Evolutionary conservation across 2,888 invertebrate genomes (phyloP).

Genomic region (Chrysolina haemoptera): DNA sequence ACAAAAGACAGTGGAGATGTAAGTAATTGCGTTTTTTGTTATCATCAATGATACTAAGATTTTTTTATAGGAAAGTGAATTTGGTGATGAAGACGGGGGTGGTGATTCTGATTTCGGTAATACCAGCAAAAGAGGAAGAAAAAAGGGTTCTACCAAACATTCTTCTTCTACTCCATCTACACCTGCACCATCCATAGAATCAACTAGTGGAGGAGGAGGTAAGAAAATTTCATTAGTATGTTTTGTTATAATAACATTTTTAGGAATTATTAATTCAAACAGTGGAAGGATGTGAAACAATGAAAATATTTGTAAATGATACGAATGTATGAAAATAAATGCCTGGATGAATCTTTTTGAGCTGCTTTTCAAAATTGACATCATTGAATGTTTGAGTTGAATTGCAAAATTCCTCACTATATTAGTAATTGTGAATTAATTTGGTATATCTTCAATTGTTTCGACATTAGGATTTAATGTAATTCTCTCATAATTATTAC

Average conservation of each 20-base stretch:
- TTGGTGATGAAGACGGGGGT: slow-evolving; percentile 78
- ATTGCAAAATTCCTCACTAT: too few species aligned
- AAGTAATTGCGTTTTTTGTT: slow-evolving; percentile 54
- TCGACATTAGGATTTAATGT: too few species aligned
- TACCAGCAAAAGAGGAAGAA: slow-evolving; percentile 79
- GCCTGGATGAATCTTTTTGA: too few species aligned
- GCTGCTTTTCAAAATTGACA: too few species aligned
- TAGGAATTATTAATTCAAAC: too few species aligned
- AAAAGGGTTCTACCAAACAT: slow-evolving; percentile 71
- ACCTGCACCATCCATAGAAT: slow-evolving; percentile 66
- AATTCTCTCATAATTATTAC: too few species aligned
- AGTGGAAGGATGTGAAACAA: too few species aligned
- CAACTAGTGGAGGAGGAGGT: slow-evolving; percentile 62
- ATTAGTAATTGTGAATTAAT: too few species aligned
- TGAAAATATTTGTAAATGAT: too few species aligned
- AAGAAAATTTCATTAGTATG: background rate
- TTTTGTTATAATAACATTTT: background rate
- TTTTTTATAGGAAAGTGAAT: slow-evolving; percentile 81
- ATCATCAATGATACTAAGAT: slow-evolving; percentile 25
- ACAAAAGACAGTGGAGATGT: slow-evolving; percentile 92
- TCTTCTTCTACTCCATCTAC: slow-evolving; percentile 67
- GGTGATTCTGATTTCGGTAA: slow-evolving; percentile 80
- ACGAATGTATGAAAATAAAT: too few species aligned
- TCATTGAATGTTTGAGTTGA: too few species aligned
- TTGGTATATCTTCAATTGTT: too few species aligned